These are phyloP conservation scores for Acromyrmex echinatior DNA, from an alignment of 1,140 invertebrate genomes.

Conservation along the genomic window DNA sequence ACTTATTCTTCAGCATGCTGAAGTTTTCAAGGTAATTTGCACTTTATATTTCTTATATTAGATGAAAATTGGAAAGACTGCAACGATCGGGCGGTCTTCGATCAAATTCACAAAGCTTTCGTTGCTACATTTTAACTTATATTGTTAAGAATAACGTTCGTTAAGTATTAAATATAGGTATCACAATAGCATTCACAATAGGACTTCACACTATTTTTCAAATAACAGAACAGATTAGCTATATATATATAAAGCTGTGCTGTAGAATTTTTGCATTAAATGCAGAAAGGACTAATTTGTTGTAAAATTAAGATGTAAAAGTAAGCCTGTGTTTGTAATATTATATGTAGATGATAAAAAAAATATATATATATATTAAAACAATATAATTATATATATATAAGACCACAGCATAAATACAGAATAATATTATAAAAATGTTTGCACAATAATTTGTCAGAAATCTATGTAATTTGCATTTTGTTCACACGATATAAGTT, in stretches of 20 bases:
- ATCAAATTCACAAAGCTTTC: background rate
- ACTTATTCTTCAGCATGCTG: background rate
- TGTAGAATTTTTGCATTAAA: conserved; percentile 5
- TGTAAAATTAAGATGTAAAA: conserved; percentile 21
- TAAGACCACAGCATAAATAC: conserved; percentile 11
- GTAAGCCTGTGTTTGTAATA: background rate
- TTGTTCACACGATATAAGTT: background rate
- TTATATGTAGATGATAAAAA: background rate
- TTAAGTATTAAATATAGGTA: conserved; percentile 19
- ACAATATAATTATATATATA: background rate
- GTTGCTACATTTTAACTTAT: conserved; percentile 10
- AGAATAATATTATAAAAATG: background rate
- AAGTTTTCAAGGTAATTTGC: conserved; percentile 2
- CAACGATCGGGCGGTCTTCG: background rate
- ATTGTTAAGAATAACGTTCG: background rate
- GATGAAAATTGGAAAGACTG: background rate
- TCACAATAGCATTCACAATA: background rate
- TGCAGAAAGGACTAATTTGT: background rate
- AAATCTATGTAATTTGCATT: conserved; percentile 9
- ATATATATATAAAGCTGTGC: background rate
- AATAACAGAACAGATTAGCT: background rate
- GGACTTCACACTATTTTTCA: background rate
- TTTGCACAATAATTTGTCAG: conserved; percentile 6
- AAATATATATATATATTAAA: background rate
- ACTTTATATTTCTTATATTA: background rate